Evolutionary conservation across 2,797 vertebrate genomes (phyloP), one percentile per base, ranked within the genome.

Genomic region (Denticeps clupeoides): DNA sequence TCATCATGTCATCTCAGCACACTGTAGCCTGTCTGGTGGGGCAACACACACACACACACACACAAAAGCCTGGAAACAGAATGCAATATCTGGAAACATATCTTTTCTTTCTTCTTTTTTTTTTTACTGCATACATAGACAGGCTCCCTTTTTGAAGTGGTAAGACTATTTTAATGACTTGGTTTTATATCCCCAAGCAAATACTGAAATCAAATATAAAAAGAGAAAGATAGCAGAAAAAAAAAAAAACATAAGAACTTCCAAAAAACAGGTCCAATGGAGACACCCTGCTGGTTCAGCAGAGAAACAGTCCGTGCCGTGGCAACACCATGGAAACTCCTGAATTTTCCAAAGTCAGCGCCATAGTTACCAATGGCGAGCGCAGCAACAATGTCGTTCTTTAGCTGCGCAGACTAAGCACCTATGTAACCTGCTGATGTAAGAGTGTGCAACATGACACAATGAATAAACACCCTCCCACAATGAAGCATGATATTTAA

Each of bases 311-410:
- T 33, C 24, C 31, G 44, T 41, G 29, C 41, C 31, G 40, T 19
- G 21, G 2, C 12, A 41, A 48, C 51, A 41, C 41, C 33, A 50
- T 29, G 47, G 57, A 55, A 59, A 59, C 42, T 35, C 35, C 3
- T 24, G 42, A 37, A 45, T 42, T 43, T 35, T 50, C 57, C 11
- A 23, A 2, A 4, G 16, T 29, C n/a, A 37, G 42, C 25, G 5
- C 45, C 49, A 57, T 47, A 44, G 49, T 33, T 46, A 57, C 4
- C 7, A 9, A 45, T 51, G 41, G 22, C 22, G 40, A 21, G 28
- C 31, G 5, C 16, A 3, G n/a, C 28, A 23, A 26, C 27, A 28
- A 27, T 9, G 9, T 10, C 10, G 3, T 28, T 3, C 28, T n/a
- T n/a, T n/a, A n/a, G n/a, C n/a, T n/a, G n/a, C n/a, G n/a, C n/a